These are phyloP conservation scores for Acronicta psi DNA, from an alignment of 2,888 invertebrate species.

Conservation along the genomic window DNA sequence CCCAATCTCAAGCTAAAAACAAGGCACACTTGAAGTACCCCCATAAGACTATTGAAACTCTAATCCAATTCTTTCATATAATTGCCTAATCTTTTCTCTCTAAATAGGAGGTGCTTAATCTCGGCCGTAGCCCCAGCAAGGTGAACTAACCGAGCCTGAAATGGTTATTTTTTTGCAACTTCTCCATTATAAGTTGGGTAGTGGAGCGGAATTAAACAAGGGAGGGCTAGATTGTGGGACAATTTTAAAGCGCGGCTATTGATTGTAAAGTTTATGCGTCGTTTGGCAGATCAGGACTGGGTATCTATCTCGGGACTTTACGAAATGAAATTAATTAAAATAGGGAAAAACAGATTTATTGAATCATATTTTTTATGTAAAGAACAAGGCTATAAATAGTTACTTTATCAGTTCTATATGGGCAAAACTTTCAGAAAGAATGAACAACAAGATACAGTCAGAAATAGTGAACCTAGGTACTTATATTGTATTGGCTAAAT, in stretches of 20 bases:
- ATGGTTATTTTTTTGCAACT: slow-evolving; percentile 81
- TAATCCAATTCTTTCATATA: slow-evolving; percentile 78
- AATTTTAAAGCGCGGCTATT: slow-evolving; percentile 76
- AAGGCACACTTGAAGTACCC: slow-evolving; percentile 44
- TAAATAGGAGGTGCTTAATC: slow-evolving; percentile 75
- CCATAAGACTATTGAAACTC: slow-evolving; percentile 58
- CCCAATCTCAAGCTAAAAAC: slow-evolving; percentile 24
- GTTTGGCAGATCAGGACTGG: slow-evolving; percentile 57
- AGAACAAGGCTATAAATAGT: no score
- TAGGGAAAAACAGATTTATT: no score
- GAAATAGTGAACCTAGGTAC: no score
- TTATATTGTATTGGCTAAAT: no score
- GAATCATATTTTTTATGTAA: no score
- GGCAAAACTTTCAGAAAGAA: no score
- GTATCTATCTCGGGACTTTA: neutral
- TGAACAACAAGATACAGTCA: no score
- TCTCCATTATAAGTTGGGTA: slow-evolving; percentile 67
- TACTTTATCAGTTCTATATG: no score
- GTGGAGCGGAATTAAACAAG: slow-evolving; percentile 69
- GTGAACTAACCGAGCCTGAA: slow-evolving; percentile 82
- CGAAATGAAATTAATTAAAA: no score
- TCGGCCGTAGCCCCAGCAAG: slow-evolving; percentile 62
- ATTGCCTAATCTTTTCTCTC: slow-evolving; percentile 82
- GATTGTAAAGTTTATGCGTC: slow-evolving; percentile 76
- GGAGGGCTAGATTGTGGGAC: slow-evolving; percentile 75